These are phyloP conservation scores for Pipistrellus pygmaeus DNA, from an alignment of 2,797 vertebrate species.

Conservation along the genomic window DNA sequence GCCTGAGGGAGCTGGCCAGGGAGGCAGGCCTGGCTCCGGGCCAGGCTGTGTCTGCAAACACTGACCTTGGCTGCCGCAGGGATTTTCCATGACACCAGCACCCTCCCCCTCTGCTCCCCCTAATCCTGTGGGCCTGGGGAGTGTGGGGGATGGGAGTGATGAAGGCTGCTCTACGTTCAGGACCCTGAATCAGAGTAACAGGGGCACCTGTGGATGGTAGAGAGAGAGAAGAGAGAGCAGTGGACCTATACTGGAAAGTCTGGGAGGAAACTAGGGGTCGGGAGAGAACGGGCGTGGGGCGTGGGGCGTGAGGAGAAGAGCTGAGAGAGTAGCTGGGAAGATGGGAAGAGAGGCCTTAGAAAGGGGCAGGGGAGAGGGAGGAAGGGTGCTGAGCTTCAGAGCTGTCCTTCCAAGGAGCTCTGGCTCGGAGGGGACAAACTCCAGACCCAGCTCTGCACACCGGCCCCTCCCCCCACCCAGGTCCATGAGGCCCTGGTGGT, in stretches of 20 bases:
- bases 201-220: neutral
- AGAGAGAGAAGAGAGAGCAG: neutral
- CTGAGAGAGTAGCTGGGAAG: neutral
- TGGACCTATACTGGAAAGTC: neutral
- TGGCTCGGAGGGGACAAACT: slow-evolving; percentile 58
- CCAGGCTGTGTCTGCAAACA: slow-evolving; percentile 85
- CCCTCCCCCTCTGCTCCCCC: slow-evolving; percentile 68
- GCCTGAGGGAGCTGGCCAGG: slow-evolving; percentile 67
- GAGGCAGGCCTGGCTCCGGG: slow-evolving; percentile 82
- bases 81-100: slow-evolving; percentile 89
- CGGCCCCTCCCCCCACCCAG: neutral
- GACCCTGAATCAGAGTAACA: neutral
- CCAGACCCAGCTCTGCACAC: slow-evolving; percentile 41
- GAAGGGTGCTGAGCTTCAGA: neutral
- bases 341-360: slow-evolving; percentile 54
- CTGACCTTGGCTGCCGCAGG: slow-evolving; percentile 86
- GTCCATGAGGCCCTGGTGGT: neutral
- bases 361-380: neutral
- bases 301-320: neutral
- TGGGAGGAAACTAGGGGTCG: neutral
- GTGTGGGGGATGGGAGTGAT: slow-evolving; percentile 39
- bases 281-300: neutral
- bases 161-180: neutral
- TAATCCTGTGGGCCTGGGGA: slow-evolving; percentile 54
- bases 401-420: slow-evolving; percentile 53